Percentiles rank a stretch among this genome's conserved stretches.
These are phyloP conservation scores for Volucella inanis DNA, from an alignment of 2,888 invertebrate species.

Conservation along the genomic window DNA sequence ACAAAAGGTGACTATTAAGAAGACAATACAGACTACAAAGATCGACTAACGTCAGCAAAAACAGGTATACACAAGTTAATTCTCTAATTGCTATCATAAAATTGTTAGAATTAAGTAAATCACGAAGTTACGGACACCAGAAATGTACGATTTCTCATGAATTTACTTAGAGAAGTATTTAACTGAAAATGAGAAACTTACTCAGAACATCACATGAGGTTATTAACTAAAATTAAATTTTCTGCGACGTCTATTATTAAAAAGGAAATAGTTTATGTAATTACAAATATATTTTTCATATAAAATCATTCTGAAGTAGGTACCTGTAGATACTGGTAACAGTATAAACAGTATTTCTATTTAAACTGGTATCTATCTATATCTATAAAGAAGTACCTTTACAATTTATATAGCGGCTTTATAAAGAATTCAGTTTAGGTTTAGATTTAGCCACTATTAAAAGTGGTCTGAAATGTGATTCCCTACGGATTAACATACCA, in stretches of 20 bases:
- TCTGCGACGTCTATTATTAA: not conserved
- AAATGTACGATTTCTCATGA: slow-evolving; percentile 2
- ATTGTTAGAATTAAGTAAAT: slow-evolving; percentile 24
- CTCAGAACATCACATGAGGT: not conserved
- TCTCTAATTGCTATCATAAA: slow-evolving; percentile 51
- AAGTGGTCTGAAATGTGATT: too few species aligned
- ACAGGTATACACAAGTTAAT: slow-evolving; percentile 6
- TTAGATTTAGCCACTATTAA: too few species aligned
- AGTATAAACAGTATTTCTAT: too few species aligned
- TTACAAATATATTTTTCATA: too few species aligned
- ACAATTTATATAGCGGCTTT: too few species aligned
- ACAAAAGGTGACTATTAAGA: slow-evolving; percentile 10
- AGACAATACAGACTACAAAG: slow-evolving; percentile 5
- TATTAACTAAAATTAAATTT: not conserved
- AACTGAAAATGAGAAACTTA: slow-evolving; percentile 14
- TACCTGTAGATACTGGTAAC: too few species aligned
- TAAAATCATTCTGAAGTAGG: too few species aligned
- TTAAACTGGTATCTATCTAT: not conserved
- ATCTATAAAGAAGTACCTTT: too few species aligned
- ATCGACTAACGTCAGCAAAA: not conserved
- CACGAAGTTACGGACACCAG: not conserved
- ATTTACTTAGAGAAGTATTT: slow-evolving; percentile 11
- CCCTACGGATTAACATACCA: too few species aligned
- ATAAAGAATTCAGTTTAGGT: too few species aligned
- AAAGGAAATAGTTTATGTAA: too few species aligned